Conservation (phyloP, 2,888 invertebrate genomes). For the Hypena proboscidalis region DNA sequence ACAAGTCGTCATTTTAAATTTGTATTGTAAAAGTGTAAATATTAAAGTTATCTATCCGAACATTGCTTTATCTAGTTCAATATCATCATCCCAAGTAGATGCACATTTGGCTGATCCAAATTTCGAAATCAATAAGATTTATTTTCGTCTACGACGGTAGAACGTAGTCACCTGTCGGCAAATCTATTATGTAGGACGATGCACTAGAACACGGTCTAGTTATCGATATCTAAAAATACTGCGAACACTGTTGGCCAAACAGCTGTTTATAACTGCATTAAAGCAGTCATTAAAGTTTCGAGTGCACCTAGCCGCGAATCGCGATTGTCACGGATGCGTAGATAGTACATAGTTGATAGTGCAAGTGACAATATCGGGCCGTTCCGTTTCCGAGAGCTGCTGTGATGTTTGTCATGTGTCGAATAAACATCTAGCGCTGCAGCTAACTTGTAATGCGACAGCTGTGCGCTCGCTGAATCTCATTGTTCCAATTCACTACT, state of each 20-base stretch:
- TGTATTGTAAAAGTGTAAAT: no score
- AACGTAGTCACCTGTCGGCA: background rate
- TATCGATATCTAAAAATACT: constrained; percentile 43
- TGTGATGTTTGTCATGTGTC: constrained; percentile 52
- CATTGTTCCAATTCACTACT: constrained; percentile 62
- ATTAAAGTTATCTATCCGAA: no score
- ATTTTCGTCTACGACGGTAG: no score
- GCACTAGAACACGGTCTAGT: constrained; percentile 32
- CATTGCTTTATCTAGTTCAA: no score
- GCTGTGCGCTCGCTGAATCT: constrained; percentile 58
- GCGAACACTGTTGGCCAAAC: constrained; percentile 45
- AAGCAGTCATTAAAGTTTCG: constrained; percentile 31
- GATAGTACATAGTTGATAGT: no score
- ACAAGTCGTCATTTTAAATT: no score
- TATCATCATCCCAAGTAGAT: no score
- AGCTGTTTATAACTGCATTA: constrained; percentile 47
- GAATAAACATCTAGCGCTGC: constrained; percentile 48
- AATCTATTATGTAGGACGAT: constrained; percentile 8
- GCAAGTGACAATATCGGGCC: constrained; percentile 6
- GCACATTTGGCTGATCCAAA: no score
- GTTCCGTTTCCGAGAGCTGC: constrained; percentile 21
- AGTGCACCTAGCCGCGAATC: constrained; percentile 18
- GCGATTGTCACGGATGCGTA: constrained; percentile 11
- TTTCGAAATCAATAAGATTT: no score
- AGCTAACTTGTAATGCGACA: constrained; percentile 60